Conservation (phyloP, 2,888 invertebrate genomes). For the Scrobipalpa costella region DNA sequence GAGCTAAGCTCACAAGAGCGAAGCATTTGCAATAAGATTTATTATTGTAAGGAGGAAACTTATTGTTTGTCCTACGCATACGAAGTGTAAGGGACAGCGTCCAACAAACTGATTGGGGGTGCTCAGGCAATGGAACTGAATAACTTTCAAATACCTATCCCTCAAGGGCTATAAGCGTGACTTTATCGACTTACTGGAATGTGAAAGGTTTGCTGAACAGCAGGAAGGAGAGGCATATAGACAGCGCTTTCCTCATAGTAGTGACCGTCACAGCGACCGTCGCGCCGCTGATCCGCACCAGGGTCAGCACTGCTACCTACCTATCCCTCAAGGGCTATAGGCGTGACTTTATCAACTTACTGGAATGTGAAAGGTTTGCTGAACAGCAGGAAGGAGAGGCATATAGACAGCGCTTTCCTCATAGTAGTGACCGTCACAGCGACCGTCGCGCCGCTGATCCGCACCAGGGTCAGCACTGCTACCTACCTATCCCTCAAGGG, state of each 20-base stretch:
- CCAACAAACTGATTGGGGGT: too few species aligned
- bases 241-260: slow-evolving; percentile 94
- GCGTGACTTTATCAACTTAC: too few species aligned
- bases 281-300: slow-evolving; percentile 94
- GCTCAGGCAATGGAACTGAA: too few species aligned
- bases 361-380: slow-evolving; percentile 96
- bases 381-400: slow-evolving; percentile 95
- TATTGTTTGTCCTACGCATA: too few species aligned
- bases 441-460: slow-evolving; percentile 93
- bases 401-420: slow-evolving; percentile 94
- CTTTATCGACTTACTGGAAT: slow-evolving; percentile 91
- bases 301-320: slow-evolving; percentile 94
- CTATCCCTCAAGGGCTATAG: too few species aligned
- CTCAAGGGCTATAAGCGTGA: too few species aligned
- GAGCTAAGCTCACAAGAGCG: too few species aligned
- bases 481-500: too few species aligned
- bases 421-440: slow-evolving; percentile 97
- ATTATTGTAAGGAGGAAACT: too few species aligned
- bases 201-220: slow-evolving; percentile 97
- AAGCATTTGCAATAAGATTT: too few species aligned
- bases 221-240: slow-evolving; percentile 95
- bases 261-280: slow-evolving; percentile 96
- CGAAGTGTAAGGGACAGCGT: too few species aligned
- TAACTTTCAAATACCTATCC: too few species aligned
- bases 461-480: slow-evolving; percentile 94